Conservation (phyloP, 1,140 invertebrate species). For the Periplaneta americana region DNA sequence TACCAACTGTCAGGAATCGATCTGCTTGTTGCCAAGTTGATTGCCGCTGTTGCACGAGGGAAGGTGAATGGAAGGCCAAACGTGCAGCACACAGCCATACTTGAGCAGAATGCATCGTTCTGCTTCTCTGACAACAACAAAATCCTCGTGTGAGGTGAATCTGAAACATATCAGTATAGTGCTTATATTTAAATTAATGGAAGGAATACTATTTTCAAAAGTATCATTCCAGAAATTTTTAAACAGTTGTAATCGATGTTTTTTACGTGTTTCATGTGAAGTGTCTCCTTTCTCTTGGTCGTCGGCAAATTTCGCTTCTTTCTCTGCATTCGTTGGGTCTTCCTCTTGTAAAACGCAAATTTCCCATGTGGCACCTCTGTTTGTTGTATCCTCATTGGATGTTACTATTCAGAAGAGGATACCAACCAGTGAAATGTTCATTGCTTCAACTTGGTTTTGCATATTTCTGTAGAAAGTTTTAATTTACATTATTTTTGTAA, state of each 20-base stretch:
- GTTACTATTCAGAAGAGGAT: too few relatives aligned
- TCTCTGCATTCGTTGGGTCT: conserved; percentile 9
- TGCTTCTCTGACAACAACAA: background rate
- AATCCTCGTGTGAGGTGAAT: conserved; percentile 5
- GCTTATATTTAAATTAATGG: conserved; percentile 17
- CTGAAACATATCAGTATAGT: conserved; percentile 22
- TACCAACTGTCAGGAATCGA: background rate
- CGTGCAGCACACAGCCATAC: conserved; percentile 2
- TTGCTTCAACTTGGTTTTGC: background rate
- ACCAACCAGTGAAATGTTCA: background rate
- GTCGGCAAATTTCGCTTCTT: background rate
- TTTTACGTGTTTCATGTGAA: conserved; percentile 14
- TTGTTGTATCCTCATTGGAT: too few relatives aligned
- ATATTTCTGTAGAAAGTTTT: background rate
- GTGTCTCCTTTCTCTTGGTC: conserved; percentile 1
- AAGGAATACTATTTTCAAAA: conserved; percentile 20
- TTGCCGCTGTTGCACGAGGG: background rate
- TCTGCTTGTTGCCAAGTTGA: background rate
- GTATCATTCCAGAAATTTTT: conserved; percentile 20
- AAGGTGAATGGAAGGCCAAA: conserved; percentile 7
- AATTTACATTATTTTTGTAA: background rate
- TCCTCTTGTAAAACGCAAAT: background rate
- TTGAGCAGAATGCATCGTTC: background rate
- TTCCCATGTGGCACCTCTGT: too few relatives aligned
- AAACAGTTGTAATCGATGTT: conserved; percentile 13